Percentiles rank a stretch among this genome's conserved stretches.
phyloP scores from a whole-genome alignment of 2,888 invertebrate genomes.

The Salticus scenicus region DNA sequence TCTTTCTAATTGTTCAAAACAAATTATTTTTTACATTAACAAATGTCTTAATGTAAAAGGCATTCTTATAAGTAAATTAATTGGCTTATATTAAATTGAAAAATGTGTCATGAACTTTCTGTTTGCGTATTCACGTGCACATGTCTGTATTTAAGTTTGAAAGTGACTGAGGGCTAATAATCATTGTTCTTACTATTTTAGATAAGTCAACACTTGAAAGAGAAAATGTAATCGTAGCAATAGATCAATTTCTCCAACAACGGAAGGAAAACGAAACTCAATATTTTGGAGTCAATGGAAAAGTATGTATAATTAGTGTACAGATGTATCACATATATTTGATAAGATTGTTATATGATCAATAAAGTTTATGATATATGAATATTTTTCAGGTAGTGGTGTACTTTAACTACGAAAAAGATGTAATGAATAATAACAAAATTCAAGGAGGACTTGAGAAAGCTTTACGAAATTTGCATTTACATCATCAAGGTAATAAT shows the following conservation, averaged over 20 bases:
- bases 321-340: too few species aligned
- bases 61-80: too few species aligned
- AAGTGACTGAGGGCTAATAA: too few species aligned
- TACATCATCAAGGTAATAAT: slow-evolving; percentile 32
- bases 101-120: too few species aligned
- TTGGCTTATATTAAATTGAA: too few species aligned
- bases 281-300: slow-evolving; percentile 37
- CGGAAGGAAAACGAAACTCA: slow-evolving; percentile 34
- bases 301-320: slow-evolving; percentile 12
- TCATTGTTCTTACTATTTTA: neutral
- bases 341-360: too few species aligned
- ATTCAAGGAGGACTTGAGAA: neutral
- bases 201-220: neutral
- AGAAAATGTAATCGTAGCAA: slow-evolving; percentile 45
- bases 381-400: slow-evolving; percentile 39
- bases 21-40: too few species aligned
- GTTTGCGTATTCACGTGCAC: too few species aligned
- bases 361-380: too few species aligned
- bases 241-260: slow-evolving; percentile 34
- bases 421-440: neutral
- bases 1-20: too few species aligned
- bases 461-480: slow-evolving; percentile 28
- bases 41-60: too few species aligned
- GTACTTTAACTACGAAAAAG: slow-evolving; percentile 38
- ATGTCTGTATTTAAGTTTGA: too few species aligned